Evolutionary conservation across 2,888 invertebrate genomes (phyloP).

Genomic region (Conomelus anceps): DNA sequence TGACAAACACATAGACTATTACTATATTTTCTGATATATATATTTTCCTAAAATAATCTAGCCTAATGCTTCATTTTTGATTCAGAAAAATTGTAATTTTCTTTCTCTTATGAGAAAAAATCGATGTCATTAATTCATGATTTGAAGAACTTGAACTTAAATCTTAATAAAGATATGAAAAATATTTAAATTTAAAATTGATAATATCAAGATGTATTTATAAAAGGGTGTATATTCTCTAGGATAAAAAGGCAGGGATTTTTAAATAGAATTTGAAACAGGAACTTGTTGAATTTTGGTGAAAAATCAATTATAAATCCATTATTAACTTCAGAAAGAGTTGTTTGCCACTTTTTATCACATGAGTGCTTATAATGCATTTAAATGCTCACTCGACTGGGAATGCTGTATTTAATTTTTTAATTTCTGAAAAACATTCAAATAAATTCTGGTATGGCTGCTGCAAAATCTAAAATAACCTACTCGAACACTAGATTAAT

Average conservation of each 20-base stretch:
- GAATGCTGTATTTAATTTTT: too few relatives aligned
- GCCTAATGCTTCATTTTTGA: background rate
- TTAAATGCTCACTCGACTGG: background rate
- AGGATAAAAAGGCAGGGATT: too few relatives aligned
- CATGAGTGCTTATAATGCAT: background rate
- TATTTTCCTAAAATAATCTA: background rate
- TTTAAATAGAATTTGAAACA: too few relatives aligned
- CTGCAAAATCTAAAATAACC: background rate
- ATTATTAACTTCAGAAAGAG: too few relatives aligned
- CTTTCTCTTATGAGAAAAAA: background rate
- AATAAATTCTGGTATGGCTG: background rate
- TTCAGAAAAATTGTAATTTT: background rate
- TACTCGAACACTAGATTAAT: background rate
- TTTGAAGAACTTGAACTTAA: background rate
- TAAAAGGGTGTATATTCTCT: too few relatives aligned
- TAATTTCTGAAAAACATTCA: too few relatives aligned
- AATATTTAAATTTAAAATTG: too few relatives aligned
- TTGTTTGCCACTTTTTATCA: background rate
- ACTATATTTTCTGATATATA: background rate
- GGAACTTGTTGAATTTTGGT: too few relatives aligned
- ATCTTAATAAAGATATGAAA: background rate
- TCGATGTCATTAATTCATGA: background rate
- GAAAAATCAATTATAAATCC: too few relatives aligned
- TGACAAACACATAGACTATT: background rate
- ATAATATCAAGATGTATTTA: too few relatives aligned